Evolutionary conservation across 2,888 invertebrate species (phyloP).

Genomic region (Drosophila demipolita): DNA sequence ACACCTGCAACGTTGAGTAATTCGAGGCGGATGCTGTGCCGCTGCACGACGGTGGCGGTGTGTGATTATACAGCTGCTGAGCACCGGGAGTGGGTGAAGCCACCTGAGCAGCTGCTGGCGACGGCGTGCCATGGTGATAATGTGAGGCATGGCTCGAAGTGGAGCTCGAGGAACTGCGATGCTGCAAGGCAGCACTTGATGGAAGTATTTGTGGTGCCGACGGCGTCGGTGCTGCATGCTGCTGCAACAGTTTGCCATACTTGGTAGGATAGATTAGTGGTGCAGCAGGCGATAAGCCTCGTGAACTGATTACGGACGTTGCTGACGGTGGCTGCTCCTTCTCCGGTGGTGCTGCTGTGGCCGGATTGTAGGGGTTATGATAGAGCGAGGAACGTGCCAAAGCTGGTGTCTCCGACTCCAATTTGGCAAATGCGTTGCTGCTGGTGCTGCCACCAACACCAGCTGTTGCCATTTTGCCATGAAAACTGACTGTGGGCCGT

Average conservation of each 20-base stretch:
- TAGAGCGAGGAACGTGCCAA: constrained; percentile 69
- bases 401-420: constrained; percentile 52
- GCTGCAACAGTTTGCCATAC: constrained; percentile 71
- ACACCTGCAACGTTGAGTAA: constrained; percentile 67
- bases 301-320: constrained; percentile 10
- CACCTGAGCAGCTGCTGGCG: constrained; percentile 75
- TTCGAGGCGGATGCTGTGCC: constrained; percentile 30
- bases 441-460: constrained; percentile 10
- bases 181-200: constrained; percentile 3
- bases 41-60: constrained; percentile 36
- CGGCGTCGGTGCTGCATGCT: constrained; percentile 29
- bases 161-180: constrained; percentile 25
- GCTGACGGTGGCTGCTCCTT: constrained; percentile 13
- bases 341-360: constrained; percentile 27
- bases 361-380: constrained; percentile 76
- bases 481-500: constrained; percentile 27
- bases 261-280: constrained; percentile 74
- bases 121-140: constrained; percentile 67
- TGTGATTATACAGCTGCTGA: constrained; percentile 38
- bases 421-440: constrained; percentile 45
- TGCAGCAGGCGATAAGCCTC: constrained; percentile 42
- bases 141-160: constrained; percentile 37
- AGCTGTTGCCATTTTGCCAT: constrained; percentile 33
- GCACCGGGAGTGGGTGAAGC: constrained; percentile 74
- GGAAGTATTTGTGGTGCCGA: constrained; percentile 24